Evolutionary conservation across 2,113 vertebrate genomes (phyloP).

Genomic region (Columba livia): DNA sequence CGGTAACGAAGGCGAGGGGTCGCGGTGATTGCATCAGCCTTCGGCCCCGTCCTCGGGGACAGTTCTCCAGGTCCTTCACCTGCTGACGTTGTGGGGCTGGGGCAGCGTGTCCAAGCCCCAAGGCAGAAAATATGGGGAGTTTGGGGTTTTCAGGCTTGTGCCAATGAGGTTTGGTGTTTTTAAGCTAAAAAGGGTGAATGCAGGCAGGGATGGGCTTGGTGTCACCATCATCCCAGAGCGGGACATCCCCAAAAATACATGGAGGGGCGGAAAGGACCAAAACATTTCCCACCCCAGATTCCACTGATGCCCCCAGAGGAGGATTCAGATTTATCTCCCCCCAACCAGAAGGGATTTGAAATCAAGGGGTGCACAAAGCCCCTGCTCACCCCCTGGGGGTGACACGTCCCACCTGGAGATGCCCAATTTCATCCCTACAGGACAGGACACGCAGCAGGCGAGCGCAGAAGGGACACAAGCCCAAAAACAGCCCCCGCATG

Average conservation of each 20-base stretch:
- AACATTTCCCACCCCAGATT: neutral
- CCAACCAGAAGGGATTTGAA: neutral
- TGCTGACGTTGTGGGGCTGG: fast-evolving
- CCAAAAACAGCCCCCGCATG: fast-evolving
- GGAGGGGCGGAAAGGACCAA: neutral
- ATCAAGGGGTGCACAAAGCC: neutral
- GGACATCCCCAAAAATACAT: neutral
- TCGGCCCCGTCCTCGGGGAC: fast-evolving
- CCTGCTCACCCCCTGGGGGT: neutral
- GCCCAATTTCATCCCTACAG: too few species aligned
- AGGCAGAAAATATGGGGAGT: too few species aligned
- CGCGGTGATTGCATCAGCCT: neutral
- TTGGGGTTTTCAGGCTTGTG: neutral
- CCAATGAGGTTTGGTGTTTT: fast-evolving
- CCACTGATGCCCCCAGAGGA: too few species aligned
- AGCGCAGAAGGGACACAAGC: neutral
- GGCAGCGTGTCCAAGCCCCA: fast-evolving
- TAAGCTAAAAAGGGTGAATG: fast-evolving
- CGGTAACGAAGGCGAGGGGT: neutral
- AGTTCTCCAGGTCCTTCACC: fast-evolving
- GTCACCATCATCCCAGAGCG: fast-evolving
- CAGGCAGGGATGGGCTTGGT: fast-evolving
- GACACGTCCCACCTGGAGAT: neutral
- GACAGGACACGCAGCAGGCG: too few species aligned
- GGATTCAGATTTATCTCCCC: fast-evolving